A percentile compares a stretch with the other conserved stretches of the same genome.
phyloP scores from a whole-genome alignment of 2,888 invertebrate species.

The Pyrrhosoma nymphula region DNA sequence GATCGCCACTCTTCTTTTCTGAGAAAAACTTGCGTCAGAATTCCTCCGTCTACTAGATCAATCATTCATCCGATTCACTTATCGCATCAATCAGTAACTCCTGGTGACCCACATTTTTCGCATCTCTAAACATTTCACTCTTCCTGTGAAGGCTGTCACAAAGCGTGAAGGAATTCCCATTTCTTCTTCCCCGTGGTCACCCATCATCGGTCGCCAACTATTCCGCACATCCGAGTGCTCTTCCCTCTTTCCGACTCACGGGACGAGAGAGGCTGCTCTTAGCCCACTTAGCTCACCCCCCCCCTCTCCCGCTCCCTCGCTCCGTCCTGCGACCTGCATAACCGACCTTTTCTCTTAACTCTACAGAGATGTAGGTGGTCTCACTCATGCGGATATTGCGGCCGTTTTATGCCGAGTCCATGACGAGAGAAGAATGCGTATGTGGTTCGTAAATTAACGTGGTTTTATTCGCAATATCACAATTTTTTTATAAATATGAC shows the following conservation, averaged over 20 bases:
- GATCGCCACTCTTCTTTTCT: neutral
- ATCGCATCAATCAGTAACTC: neutral
- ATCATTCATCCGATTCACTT: neutral
- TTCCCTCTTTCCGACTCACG: neutral
- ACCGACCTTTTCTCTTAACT: constrained; percentile 37
- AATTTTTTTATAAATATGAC: too few relatives aligned
- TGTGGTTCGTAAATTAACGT: neutral
- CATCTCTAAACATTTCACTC: constrained; percentile 29
- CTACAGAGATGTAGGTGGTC: constrained; percentile 4
- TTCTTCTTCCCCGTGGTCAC: neutral
- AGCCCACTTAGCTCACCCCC: constrained; percentile 27
- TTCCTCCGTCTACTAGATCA: neutral
- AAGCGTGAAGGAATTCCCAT: constrained; percentile 40
- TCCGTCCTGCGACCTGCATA: constrained; percentile 37
- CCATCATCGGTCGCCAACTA: constrained; percentile 37
- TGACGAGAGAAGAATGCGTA: neutral
- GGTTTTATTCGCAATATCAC: too few relatives aligned
- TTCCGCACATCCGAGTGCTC: neutral
- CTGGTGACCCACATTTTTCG: neutral
- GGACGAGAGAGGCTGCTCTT: neutral
- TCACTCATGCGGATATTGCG: constrained; percentile 3
- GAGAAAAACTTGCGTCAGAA: neutral
- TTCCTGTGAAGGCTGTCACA: constrained; percentile 34
- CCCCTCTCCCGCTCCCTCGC: neutral
- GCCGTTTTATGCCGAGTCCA: neutral